Percentiles rank a stretch among this genome's conserved stretches.
phyloP scores from a whole-genome alignment of 2,113 vertebrate species.

The Lampris incognitus region DNA sequence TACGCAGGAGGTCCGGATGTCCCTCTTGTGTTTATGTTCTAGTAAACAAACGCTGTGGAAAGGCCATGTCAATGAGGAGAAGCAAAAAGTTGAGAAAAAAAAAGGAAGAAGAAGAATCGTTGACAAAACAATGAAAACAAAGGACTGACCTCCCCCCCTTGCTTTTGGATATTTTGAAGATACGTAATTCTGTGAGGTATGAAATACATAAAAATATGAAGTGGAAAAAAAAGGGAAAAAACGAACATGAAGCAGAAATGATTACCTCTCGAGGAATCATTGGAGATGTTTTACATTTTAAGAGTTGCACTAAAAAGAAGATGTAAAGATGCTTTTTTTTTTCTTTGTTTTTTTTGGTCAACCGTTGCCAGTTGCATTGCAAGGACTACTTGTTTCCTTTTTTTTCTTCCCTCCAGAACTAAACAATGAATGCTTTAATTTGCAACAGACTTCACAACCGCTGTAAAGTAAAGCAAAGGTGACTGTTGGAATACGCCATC shows the following conservation, averaged over 20 bases:
- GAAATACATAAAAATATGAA: constrained; percentile 57
- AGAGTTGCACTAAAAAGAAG: constrained; percentile 88
- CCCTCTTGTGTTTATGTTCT: constrained; percentile 83
- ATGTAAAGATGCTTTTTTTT: constrained; percentile 81
- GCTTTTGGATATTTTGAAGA: constrained; percentile 79
- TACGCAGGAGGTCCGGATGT: constrained; percentile 66
- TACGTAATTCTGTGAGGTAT: constrained; percentile 72
- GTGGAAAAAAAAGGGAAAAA: constrained; percentile 50
- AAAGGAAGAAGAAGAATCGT: constrained; percentile 47
- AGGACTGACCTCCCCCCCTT: constrained; percentile 56
- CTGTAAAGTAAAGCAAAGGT: constrained; percentile 83
- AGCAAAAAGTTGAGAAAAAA: constrained; percentile 69
- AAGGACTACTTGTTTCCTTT: constrained; percentile 74
- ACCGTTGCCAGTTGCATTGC: constrained; percentile 71
- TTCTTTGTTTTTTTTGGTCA: constrained; percentile 39
- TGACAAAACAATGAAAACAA: constrained; percentile 69
- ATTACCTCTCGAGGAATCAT: constrained; percentile 82
- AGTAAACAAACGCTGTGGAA: constrained; percentile 81
- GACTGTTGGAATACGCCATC: constrained; percentile 84
- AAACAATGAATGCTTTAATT: constrained; percentile 84
- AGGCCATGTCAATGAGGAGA: constrained; percentile 78
- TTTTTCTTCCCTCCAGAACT: constrained; percentile 44
- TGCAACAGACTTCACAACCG: constrained; percentile 84
- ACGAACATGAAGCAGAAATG: constrained; percentile 67
- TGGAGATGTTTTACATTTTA: constrained; percentile 84